These are phyloP conservation scores for Halcyon malimbica DNA, from an alignment of 2,113 vertebrate genomes.

Conservation along the genomic window DNA sequence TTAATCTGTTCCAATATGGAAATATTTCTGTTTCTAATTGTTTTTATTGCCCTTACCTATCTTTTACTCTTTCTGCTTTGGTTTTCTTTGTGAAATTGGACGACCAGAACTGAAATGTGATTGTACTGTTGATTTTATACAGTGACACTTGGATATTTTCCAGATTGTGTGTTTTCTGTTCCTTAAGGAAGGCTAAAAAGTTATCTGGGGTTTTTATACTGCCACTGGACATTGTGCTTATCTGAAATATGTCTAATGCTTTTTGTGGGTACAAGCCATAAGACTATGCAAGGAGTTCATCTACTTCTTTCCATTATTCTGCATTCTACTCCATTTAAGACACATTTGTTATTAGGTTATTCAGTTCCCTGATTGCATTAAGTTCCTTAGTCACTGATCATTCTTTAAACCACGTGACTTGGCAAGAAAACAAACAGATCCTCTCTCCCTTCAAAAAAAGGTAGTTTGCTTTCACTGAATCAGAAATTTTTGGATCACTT, in stretches of 20 bases:
- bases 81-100: neutral
- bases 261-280: neutral
- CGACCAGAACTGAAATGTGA: neutral
- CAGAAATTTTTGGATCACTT: neutral
- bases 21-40: neutral
- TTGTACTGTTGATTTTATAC: neutral
- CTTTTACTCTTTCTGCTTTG: neutral
- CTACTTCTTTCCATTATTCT: neutral
- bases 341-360: slow-evolving; percentile 17
- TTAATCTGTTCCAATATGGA: neutral
- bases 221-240: neutral
- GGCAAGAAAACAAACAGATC: neutral
- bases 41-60: neutral
- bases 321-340: neutral
- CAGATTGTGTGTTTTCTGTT: neutral
- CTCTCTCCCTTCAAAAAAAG: neutral
- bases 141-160: neutral
- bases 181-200: neutral
- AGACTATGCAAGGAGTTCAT: neutral
- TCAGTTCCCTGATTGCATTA: neutral
- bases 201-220: neutral
- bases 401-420: neutral
- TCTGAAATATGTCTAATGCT: neutral
- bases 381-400: neutral
- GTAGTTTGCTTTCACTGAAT: neutral